phyloP scores from a whole-genome alignment of 1,140 invertebrate species.

The Drosophila parvula region DNA sequence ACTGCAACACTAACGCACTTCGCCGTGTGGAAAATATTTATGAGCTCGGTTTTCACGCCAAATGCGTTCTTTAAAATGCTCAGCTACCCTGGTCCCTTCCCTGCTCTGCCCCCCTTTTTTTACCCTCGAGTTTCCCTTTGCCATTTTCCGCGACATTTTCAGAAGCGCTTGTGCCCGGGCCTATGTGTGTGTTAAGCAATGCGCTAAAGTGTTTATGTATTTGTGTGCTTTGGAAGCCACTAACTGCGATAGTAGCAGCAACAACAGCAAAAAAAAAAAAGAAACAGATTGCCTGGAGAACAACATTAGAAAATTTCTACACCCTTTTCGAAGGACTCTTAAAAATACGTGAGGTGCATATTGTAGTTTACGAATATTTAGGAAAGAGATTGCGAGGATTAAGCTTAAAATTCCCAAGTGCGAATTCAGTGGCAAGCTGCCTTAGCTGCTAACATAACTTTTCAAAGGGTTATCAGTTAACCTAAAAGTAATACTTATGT shows the following conservation, averaged over 20 bases:
- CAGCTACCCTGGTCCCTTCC: not conserved
- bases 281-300: not conserved
- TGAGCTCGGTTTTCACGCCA: conserved; percentile 75
- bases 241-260: not conserved
- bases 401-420: not conserved
- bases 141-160: conserved; percentile 55
- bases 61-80: conserved; percentile 71
- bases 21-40: conserved; percentile 78
- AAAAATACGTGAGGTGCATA: not conserved
- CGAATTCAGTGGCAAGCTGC: no score
- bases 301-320: conserved; percentile 21
- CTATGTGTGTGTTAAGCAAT: conserved; percentile 62
- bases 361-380: not conserved
- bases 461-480: not conserved
- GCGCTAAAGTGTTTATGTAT: conserved; percentile 73
- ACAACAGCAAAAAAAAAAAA: not conserved
- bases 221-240: conserved; percentile 41
- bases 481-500: not conserved
- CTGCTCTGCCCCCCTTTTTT: not conserved
- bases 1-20: conserved; percentile 49
- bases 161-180: conserved; percentile 49
- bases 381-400: not conserved
- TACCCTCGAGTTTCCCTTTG: conserved; percentile 7
- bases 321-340: conserved; percentile 12
- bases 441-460: not conserved